Conservation (phyloP, 2,113 vertebrate species). For the Antennarius striatus region DNA sequence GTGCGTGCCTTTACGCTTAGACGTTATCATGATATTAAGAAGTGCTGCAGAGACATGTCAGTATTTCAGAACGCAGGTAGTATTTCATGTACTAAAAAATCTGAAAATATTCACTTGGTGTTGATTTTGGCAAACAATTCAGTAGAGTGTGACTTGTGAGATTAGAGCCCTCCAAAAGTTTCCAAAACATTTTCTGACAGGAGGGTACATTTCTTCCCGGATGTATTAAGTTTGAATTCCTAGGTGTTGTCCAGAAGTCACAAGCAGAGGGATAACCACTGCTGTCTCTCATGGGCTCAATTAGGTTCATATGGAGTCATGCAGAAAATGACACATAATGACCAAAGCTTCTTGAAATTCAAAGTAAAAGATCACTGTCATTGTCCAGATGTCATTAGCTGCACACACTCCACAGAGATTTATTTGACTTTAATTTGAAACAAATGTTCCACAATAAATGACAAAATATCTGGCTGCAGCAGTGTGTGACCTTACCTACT, state of each 20-base stretch:
- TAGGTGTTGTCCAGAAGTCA: conserved; percentile 44
- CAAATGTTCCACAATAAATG: no score
- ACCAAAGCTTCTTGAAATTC: conserved; percentile 3
- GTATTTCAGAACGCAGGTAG: not conserved
- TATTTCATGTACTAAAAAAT: conserved; percentile 1
- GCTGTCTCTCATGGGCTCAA: conserved; percentile 9
- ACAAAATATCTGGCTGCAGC: not conserved
- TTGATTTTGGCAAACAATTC: conserved; percentile 11
- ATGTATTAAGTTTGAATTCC: conserved; percentile 61
- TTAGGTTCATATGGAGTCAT: conserved; percentile 16
- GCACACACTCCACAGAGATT: not conserved
- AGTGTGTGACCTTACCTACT: not conserved
- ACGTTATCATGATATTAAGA: not conserved
- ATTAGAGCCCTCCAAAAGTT: conserved; percentile 46
- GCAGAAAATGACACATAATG: conserved; percentile 1
- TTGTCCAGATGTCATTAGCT: not conserved
- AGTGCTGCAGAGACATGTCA: not conserved
- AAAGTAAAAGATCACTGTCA: not conserved
- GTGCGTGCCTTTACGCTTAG: not conserved
- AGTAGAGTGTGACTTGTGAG: conserved; percentile 44
- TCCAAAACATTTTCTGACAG: conserved; percentile 53
- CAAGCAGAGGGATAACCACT: conserved; percentile 26
- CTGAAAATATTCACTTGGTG: conserved; percentile 8
- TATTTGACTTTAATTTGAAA: no score
- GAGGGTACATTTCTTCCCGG: conserved; percentile 26